Percentiles rank a stretch among this genome's conserved stretches.
phyloP scores from a whole-genome alignment of 2,113 vertebrate species.

The Suricata suricatta region DNA sequence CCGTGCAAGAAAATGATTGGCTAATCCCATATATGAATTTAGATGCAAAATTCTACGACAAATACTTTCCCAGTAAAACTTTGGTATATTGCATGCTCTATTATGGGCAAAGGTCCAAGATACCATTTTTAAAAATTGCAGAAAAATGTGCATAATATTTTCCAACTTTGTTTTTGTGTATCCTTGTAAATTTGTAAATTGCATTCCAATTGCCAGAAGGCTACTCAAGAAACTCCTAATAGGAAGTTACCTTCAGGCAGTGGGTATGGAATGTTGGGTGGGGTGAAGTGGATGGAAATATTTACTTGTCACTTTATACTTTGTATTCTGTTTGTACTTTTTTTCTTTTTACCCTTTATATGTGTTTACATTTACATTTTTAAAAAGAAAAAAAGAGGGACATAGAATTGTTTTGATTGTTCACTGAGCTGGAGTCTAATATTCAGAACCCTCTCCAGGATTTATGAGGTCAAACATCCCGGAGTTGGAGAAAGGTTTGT shows the following conservation, averaged over 20 bases:
- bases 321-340: neutral
- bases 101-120: neutral
- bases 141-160: neutral
- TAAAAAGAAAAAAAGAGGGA: neutral
- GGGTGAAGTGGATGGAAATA: neutral
- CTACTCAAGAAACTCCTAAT: conserved; percentile 5
- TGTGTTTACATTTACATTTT: conserved; percentile 17
- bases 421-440: neutral
- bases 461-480: neutral
- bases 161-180: neutral
- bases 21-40: neutral
- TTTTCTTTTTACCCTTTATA: neutral
- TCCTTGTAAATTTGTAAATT: neutral
- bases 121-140: neutral
- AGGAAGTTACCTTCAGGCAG: neutral
- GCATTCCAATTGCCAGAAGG: neutral
- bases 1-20: neutral
- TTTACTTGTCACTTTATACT: neutral
- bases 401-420: neutral
- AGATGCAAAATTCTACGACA: neutral
- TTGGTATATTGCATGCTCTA: neutral
- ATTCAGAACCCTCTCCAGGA: neutral
- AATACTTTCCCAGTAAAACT: neutral
- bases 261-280: neutral
- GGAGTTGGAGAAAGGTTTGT: neutral